Conservation (phyloP, 1,140 invertebrate species). For the Schlechtendalia chinensis region DNA sequence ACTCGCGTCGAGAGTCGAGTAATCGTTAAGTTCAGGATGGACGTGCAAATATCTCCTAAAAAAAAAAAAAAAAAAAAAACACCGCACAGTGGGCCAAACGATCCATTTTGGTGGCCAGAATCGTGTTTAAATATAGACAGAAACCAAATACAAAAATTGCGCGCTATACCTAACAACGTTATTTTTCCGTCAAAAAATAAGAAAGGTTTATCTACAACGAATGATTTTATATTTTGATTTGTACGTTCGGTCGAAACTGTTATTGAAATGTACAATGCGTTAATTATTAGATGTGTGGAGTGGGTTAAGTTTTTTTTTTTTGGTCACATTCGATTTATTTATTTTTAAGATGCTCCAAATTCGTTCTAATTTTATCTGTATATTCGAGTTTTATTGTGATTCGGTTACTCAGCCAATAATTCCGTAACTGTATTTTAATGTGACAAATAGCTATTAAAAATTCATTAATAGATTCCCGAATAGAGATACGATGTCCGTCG, state of each 20-base stretch:
- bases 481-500: too few species aligned
- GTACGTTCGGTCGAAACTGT: neutral
- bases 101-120: conserved; percentile 35
- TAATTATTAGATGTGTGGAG: neutral
- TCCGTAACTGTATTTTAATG: neutral
- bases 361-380: conserved; percentile 33
- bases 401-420: conserved; percentile 7
- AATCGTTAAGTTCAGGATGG: neutral
- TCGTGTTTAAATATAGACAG: conserved; percentile 23
- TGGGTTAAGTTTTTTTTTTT: neutral
- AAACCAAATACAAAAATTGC: conserved; percentile 23
- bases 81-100: neutral
- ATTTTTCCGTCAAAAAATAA: neutral
- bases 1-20: too few species aligned
- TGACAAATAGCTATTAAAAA: neutral
- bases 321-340: conserved; percentile 9
- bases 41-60: neutral
- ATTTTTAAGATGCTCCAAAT: conserved; percentile 8
- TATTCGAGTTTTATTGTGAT: neutral
- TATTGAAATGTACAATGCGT: neutral
- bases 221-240: neutral
- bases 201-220: too few species aligned
- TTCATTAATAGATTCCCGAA: neutral
- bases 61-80: neutral
- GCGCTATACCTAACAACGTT: neutral